Evolutionary conservation across 2,888 invertebrate species (phyloP).

Genomic region (Endotricha flammealis): DNA sequence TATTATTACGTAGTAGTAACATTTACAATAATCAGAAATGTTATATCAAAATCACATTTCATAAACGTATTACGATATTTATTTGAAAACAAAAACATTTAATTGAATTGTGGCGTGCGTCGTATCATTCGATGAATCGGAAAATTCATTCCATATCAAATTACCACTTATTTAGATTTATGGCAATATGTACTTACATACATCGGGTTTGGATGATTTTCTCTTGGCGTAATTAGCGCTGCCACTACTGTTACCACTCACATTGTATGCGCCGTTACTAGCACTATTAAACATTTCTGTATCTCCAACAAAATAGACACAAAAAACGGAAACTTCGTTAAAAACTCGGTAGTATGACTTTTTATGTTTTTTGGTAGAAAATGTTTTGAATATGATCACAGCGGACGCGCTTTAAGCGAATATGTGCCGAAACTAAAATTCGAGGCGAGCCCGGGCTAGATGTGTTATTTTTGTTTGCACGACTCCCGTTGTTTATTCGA

Average conservation of each 20-base stretch:
- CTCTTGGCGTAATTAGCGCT: background rate
- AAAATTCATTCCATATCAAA: slow-evolving; percentile 13
- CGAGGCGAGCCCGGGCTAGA: slow-evolving; percentile 39
- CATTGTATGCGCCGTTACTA: slow-evolving; percentile 40
- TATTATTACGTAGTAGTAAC: too few species aligned
- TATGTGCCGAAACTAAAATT: slow-evolving; percentile 49
- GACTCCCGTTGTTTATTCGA: slow-evolving; percentile 52
- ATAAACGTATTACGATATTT: slow-evolving; percentile 10
- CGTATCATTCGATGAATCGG: slow-evolving; percentile 14
- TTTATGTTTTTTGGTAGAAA: slow-evolving; percentile 31
- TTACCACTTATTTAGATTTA: too few species aligned
- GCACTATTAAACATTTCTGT: slow-evolving; percentile 51
- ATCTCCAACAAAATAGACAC: slow-evolving; percentile 3
- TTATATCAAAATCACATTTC: too few species aligned
- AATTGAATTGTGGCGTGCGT: slow-evolving; percentile 20
- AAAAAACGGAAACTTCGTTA: slow-evolving; percentile 21
- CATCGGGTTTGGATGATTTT: background rate
- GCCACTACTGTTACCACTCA: slow-evolving; percentile 31
- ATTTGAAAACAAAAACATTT: slow-evolving; percentile 16
- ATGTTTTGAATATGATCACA: slow-evolving; percentile 45
- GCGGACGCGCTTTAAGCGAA: slow-evolving; percentile 42
- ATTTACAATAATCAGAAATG: too few species aligned
- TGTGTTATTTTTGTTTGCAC: slow-evolving; percentile 66
- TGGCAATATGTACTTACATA: slow-evolving; percentile 3
- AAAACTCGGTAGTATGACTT: slow-evolving; percentile 22